Percentiles rank a stretch among this genome's conserved stretches.
phyloP scores from a whole-genome alignment of 2,888 invertebrate species.

The Lochmaea crataegi region DNA sequence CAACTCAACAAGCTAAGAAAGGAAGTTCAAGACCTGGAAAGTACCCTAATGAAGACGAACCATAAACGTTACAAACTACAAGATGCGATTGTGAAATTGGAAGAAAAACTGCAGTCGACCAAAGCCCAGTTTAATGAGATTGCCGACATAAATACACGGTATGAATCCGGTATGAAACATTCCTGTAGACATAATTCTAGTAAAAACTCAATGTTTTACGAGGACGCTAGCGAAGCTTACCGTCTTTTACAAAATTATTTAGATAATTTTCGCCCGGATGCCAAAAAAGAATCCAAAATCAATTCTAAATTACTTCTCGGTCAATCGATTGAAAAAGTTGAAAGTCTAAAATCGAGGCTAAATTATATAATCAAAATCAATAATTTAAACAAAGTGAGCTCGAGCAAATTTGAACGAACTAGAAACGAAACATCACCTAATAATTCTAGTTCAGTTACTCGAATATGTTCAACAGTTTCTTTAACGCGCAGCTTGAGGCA shows the following conservation, averaged over 20 bases:
- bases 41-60: slow-evolving; percentile 56
- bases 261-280: slow-evolving; percentile 4
- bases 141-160: slow-evolving; percentile 59
- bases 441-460: slow-evolving; percentile 6
- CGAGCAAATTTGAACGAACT: slow-evolving; percentile 4
- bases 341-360: slow-evolving; percentile 50
- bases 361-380: slow-evolving; percentile 50
- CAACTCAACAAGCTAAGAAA: slow-evolving; percentile 56
- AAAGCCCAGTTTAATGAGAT: slow-evolving; percentile 59
- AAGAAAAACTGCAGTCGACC: slow-evolving; percentile 60
- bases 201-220: slow-evolving; percentile 1
- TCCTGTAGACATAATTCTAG: slow-evolving; percentile 32
- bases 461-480: slow-evolving; percentile 26
- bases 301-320: slow-evolving; percentile 51
- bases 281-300: neutral
- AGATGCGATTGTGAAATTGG: slow-evolving; percentile 59
- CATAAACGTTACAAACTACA: slow-evolving; percentile 61
- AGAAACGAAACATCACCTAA: neutral
- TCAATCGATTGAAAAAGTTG: slow-evolving; percentile 52
- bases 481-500: slow-evolving; percentile 14
- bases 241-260: slow-evolving; percentile 4
- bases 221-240: neutral
- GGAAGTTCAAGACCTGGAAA: slow-evolving; percentile 56
- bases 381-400: slow-evolving; percentile 16
- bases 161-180: slow-evolving; percentile 52